phyloP scores from a whole-genome alignment of 2,113 vertebrate species.

The Zapornia atra region DNA sequence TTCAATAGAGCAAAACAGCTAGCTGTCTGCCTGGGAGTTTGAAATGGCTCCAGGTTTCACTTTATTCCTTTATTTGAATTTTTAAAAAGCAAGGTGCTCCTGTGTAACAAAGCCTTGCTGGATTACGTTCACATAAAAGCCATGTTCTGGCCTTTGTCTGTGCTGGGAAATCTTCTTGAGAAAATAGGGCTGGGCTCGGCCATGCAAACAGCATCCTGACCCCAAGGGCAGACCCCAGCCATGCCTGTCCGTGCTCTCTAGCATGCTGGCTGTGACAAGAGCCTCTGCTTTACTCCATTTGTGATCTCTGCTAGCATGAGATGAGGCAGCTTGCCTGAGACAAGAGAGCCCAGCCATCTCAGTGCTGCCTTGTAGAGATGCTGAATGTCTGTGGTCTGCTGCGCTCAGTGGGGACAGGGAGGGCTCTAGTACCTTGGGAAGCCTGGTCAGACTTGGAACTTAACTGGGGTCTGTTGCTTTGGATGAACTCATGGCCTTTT shows the following conservation, averaged over 20 bases:
- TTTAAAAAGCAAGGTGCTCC: neutral
- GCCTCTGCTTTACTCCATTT: neutral
- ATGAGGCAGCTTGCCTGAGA: neutral
- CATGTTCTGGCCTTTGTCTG: neutral
- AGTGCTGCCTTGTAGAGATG: neutral
- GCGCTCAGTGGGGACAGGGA: neutral
- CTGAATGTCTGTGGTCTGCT: neutral
- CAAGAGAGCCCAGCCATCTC: too few species aligned
- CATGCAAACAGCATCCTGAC: neutral
- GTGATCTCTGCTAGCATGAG: neutral
- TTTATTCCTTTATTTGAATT: neutral
- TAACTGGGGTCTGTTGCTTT: neutral
- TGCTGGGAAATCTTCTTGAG: neutral
- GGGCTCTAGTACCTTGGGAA: neutral
- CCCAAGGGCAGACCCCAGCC: neutral
- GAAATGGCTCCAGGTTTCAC: constrained; percentile 3
- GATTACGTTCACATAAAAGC: neutral
- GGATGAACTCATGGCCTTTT: neutral
- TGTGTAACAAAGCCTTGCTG: neutral
- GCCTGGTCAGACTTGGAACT: neutral
- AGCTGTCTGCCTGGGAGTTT: neutral
- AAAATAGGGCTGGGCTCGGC: neutral
- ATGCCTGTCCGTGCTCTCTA: neutral
- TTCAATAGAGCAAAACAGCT: neutral
- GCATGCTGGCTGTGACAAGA: neutral